These are phyloP conservation scores for Leucophora obtusa DNA, from an alignment of 2,888 invertebrate genomes.

Conservation along the genomic window DNA sequence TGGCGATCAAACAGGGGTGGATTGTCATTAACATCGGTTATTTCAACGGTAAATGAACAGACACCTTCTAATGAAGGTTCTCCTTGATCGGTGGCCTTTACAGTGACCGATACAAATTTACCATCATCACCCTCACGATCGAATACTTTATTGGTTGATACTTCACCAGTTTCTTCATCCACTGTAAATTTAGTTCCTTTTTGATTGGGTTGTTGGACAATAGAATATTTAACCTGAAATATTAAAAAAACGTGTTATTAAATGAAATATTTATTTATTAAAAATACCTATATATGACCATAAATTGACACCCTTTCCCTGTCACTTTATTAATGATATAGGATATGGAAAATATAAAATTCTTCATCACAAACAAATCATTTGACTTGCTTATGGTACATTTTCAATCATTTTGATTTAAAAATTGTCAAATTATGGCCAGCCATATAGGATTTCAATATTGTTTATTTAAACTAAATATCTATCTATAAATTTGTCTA, in stretches of 20 bases:
- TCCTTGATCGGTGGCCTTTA: constrained; percentile 99
- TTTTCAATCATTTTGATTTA: too few relatives aligned
- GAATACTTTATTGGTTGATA: constrained; percentile 96
- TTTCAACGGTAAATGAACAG: constrained; percentile 98
- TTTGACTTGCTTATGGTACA: too few relatives aligned
- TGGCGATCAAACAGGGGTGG: constrained; percentile 96
- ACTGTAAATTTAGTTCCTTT: constrained; percentile 97
- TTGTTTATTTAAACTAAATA: too few relatives aligned
- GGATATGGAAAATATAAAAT: too few relatives aligned
- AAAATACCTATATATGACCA: too few relatives aligned
- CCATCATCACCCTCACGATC: constrained; percentile 98
- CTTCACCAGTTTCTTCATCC: constrained; percentile 96
- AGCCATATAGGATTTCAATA: too few relatives aligned
- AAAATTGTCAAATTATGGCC: too few relatives aligned
- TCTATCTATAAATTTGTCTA: too few relatives aligned
- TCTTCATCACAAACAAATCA: too few relatives aligned
- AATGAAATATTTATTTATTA: too few relatives aligned
- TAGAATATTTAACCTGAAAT: constrained; percentile 91
- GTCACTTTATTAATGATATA: too few relatives aligned
- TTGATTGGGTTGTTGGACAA: constrained; percentile 96
- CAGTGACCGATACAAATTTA: constrained; percentile 96
- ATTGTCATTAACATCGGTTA: constrained; percentile 98
- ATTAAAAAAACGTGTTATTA: neutral
- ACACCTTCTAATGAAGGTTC: constrained; percentile 98
- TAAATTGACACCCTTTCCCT: too few relatives aligned